These are phyloP conservation scores for Bettongia penicillata DNA, from an alignment of 2,113 vertebrate genomes.

Conservation along the genomic window DNA sequence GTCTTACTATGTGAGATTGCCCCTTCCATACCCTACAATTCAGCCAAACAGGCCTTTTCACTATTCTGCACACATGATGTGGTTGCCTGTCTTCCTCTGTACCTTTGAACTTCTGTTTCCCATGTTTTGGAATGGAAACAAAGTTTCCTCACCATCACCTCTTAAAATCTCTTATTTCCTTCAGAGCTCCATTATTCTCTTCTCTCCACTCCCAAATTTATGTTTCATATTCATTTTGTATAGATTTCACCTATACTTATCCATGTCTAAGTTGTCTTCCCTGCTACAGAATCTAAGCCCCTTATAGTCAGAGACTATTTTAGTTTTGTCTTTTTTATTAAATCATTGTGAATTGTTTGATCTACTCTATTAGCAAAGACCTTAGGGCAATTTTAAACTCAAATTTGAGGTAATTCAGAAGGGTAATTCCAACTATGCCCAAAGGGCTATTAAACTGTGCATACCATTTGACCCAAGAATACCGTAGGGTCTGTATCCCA, in stretches of 20 bases:
- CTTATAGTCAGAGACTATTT: neutral
- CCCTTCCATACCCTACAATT: neutral
- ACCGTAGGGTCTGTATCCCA: neutral
- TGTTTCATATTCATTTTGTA: neutral
- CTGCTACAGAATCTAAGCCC: neutral
- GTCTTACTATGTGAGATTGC: neutral
- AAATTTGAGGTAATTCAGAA: conserved; percentile 9
- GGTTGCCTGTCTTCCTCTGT: neutral
- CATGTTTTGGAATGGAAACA: neutral
- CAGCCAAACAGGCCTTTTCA: neutral
- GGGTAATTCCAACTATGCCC: neutral
- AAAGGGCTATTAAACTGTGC: neutral
- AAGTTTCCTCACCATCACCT: neutral
- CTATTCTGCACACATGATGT: neutral
- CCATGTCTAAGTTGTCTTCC: neutral
- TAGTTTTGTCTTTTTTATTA: neutral
- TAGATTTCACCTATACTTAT: neutral
- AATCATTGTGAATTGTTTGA: neutral
- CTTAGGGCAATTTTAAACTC: conserved; percentile 26
- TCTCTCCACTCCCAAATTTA: neutral
- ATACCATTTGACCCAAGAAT: neutral
- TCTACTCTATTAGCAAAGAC: neutral
- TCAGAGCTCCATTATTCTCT: neutral
- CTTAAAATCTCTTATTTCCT: neutral
- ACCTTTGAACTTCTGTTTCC: neutral